Evolutionary conservation across 1,140 invertebrate genomes (phyloP), one percentile per base, ranked within the genome.

Genomic region (Trichonephila clavipes): DNA sequence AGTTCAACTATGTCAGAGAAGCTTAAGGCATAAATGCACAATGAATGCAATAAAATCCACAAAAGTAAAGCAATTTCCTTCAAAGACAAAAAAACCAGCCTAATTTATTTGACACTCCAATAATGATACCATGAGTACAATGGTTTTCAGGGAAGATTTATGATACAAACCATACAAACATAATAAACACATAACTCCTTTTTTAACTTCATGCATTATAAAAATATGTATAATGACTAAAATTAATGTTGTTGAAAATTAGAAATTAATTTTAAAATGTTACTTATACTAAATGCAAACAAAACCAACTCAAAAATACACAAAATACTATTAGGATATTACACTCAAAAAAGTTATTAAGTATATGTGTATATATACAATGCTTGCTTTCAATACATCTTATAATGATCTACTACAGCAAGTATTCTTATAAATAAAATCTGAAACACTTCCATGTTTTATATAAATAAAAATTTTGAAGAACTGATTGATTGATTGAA

Each of bases 91-190:
- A 89, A 24, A 72, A 69, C 1, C 3, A 58, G 18, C 28, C 18
- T 72, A 72, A 89, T 89, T 89, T 89, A 89, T 72, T 34, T 72
- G 87, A 72, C 87, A 89, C n/a, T 19, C 18, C 62, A 44, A 24
- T 69, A 66, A 89, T 69, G 21, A 72, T 51, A 8, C 34, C 69
- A 34, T 19, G 8, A 69, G n/a, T 28, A 89, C 87, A 89, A 89
- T 89, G 18, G 61, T 51, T 44, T 89, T 51, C 1, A 64, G 34
- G 21, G 18, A 69, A 44, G 66, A 89, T 89, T 69, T 89, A 89
- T 69, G 87, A 69, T 69, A 24, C 62, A 89, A 72, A 8, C n/a
- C 24, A 40, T 28, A 77, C 3, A 18, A 7, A 34, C 16, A 16
- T 77, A 28, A 77, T 77, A 77, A 77, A 77, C 28, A 77, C 5